Percentiles rank a stretch among this genome's conserved stretches.
Conservation (phyloP, 2,888 invertebrate species). For the Sialis lutaria region DNA sequence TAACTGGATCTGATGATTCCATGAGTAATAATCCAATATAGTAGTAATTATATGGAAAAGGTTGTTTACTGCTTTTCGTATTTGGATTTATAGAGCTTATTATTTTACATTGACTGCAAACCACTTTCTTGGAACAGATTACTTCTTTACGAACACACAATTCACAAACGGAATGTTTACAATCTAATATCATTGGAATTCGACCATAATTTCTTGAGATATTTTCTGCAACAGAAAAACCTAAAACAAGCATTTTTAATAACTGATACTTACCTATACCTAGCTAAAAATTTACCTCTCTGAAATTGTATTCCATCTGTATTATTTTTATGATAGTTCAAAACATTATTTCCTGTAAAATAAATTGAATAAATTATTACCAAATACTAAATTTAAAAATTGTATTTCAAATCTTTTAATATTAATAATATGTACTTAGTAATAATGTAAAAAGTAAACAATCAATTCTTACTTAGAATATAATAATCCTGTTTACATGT, state of each 20-base stretch:
- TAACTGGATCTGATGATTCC: too few relatives aligned
- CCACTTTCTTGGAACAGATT: conserved; percentile 22
- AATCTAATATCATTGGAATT: conserved; percentile 40
- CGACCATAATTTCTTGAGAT: conserved; percentile 11
- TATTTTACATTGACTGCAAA: conserved; percentile 30
- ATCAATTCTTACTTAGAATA: too few relatives aligned
- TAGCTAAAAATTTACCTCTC: too few relatives aligned
- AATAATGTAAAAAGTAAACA: too few relatives aligned
- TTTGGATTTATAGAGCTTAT: conserved; percentile 18
- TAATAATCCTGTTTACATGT: too few relatives aligned
- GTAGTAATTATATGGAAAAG: conserved; percentile 24
- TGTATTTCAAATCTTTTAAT: too few relatives aligned
- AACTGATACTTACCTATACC: not conserved
- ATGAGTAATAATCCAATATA: conserved; percentile 13
- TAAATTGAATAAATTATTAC: too few relatives aligned
- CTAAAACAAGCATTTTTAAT: not conserved
- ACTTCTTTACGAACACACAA: conserved; percentile 32
- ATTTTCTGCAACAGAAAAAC: not conserved
- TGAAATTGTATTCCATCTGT: too few relatives aligned
- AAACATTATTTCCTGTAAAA: too few relatives aligned
- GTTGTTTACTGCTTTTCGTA: conserved; percentile 13
- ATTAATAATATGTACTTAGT: too few relatives aligned
- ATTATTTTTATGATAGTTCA: too few relatives aligned
- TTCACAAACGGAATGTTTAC: conserved; percentile 52
- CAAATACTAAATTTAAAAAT: too few relatives aligned